Base-by-base conservation (phyloP, 2,888 invertebrate genomes). In the Pristionchus mayeri region DNA sequence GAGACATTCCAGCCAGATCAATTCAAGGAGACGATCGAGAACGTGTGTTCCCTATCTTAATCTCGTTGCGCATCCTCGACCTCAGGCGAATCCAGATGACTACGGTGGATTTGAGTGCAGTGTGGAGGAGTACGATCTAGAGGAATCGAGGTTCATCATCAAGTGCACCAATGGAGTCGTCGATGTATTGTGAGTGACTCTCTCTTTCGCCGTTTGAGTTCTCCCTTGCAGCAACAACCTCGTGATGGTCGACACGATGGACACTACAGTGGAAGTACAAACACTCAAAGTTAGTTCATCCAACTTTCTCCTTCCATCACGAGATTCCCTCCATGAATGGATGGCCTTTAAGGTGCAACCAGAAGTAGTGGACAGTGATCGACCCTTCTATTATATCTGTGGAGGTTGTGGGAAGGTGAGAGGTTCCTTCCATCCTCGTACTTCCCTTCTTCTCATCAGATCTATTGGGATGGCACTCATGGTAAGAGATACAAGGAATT, bases 321-420 rank as follows among this genome's bases (percentile, higher is more conserved):
- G 24, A 44, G 16, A n/a, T 2, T 48, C 18, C 24, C 2, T 16
- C 18, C 44, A 18, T 37, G 9, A n/a, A 40, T n/a, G 18, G 4
- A 11, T 50, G 11, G 16, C 24, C 34, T 54, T 54, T 37, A 24
- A 81, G 81, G 60, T 81, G 4, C 37, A 40, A 40, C 37, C 27
- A 24, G 81, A 81, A 60, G 60, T 81, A 6, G 44, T 81, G 24
- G 81, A 81, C 1, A 44, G 60, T 24, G 60, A n/a, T 16, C 81
- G 81, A 34, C 81, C 81, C 2, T 81, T 81, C 44, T 81, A 81
- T 24, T 81, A 81, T 24, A 40, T 81, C 40, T 81, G 81, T 21
- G 81, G 40, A 24, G 11, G 18, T 7, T 81, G 81, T 37, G 81
- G 81, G 52, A 81, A 81, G 81, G 81, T 81, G 27, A 2, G 34